Base-by-base conservation (phyloP, 1,140 invertebrate species). In the Rhopalosiphum maidis region DNA sequence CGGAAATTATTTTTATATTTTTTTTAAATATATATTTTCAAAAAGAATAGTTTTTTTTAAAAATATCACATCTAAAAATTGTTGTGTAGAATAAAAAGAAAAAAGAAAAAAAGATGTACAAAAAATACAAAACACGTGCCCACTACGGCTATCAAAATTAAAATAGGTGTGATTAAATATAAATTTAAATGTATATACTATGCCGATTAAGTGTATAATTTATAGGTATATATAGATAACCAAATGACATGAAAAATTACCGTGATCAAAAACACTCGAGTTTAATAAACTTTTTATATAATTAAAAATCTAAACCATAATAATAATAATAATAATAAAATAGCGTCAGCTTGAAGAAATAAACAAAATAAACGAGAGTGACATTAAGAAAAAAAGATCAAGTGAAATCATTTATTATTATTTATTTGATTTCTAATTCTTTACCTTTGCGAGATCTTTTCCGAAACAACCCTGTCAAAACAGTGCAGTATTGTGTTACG, bases 381-480 rank as follows among this genome's bases (percentile, higher is more conserved):
- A 48, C 93, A 68, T 90, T 68, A 90, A 90, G 37, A 43, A 90
- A 88, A 90, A 90, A 90, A 90, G 89, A 90, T 90, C 55, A 90
- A 90, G 89, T 90, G 89, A 90, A 90, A 90, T 90, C 23, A 90
- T 95, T 95, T 95, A 94, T 94, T 94, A 94, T 94, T 94, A 94
- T 94, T 85, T 90, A 93, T 93, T 93, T 94, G 87, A 94, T 94
- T 93, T 93, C 46, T 51, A 85, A 93, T 82, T 93, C 94, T 93
- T 94, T 94, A 94, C 94, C 94, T 94, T 94, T 97, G 97, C 97
- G 97, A 96, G 97, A 98, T 97, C 97, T 97, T 97, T 98, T 98
- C 97, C 97, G 97, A 97, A 97, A 98, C 97, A 97, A 97, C 96
- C 97, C 97, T 98, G 96, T 95, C 55, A 93, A 94, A 94, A 94